phyloP scores from a whole-genome alignment of 2,888 invertebrate genomes.

The Macrophya annulata region DNA sequence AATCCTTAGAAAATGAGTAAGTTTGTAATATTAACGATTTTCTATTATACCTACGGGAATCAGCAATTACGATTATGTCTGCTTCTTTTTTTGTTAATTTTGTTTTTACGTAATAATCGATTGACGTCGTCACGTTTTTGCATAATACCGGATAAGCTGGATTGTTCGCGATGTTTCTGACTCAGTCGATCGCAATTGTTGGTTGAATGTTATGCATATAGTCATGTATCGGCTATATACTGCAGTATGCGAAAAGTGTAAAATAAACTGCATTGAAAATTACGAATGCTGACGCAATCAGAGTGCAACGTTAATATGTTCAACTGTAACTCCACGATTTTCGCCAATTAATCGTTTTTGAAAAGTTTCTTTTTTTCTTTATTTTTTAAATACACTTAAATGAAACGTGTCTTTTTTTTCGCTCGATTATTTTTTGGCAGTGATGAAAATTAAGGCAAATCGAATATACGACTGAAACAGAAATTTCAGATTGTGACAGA shows the following conservation, averaged over 20 bases:
- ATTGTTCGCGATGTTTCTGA: background rate
- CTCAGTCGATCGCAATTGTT: background rate
- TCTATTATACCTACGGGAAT: background rate
- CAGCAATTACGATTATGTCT: background rate
- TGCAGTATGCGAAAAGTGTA: background rate
- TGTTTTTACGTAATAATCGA: background rate
- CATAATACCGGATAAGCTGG: conserved; percentile 35
- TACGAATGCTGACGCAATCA: background rate
- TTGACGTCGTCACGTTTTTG: background rate
- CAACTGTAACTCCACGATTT: background rate
- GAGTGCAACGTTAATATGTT: background rate
- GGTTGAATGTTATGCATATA: background rate
- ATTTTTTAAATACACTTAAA: no score
- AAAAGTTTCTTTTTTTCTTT: background rate
- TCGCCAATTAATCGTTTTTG: background rate
- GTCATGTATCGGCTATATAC: background rate
- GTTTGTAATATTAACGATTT: background rate
- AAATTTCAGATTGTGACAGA: background rate
- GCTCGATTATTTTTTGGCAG: background rate
- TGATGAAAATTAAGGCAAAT: conserved; percentile 14
- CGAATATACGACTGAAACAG: background rate
- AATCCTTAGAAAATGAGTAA: background rate
- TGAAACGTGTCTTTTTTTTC: background rate
- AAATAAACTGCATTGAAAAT: conserved; percentile 10
- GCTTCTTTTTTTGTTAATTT: background rate